phyloP scores from a whole-genome alignment of 2,888 invertebrate genomes.

The Protonemura montana region DNA sequence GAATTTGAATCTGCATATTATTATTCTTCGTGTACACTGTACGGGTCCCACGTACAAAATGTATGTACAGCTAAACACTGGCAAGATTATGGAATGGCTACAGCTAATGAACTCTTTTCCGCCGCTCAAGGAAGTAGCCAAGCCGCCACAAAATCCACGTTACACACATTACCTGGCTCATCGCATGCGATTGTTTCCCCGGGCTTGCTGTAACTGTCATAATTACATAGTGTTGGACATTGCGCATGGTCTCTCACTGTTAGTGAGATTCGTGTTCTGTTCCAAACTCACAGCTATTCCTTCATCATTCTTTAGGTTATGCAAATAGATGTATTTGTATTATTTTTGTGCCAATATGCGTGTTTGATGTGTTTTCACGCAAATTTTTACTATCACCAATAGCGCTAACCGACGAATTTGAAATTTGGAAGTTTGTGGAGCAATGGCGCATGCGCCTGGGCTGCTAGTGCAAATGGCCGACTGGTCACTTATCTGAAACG shows the following conservation, averaged over 20 bases:
- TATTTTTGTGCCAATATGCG: no score
- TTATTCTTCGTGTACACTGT: not conserved
- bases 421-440: no score
- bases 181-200: not conserved
- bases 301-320: not conserved
- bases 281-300: not conserved
- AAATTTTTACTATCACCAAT: no score
- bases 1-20: constrained; percentile 4
- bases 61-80: constrained; percentile 7
- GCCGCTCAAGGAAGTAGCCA: not conserved
- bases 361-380: no score
- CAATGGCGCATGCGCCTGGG: no score
- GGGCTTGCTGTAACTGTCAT: not conserved
- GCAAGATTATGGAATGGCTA: not conserved
- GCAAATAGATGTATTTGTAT: no score
- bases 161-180: not conserved
- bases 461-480: no score
- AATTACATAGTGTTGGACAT: not conserved
- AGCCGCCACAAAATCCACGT: no score
- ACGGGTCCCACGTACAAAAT: not conserved
- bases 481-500: no score
- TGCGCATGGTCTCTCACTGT: not conserved
- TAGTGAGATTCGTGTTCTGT: not conserved
- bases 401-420: no score
- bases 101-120: constrained; percentile 7